Percentiles rank a stretch among this genome's conserved stretches.
These are phyloP conservation scores for Salvelinus alpinus DNA, from an alignment of 2,113 vertebrate species.

Conservation along the genomic window DNA sequence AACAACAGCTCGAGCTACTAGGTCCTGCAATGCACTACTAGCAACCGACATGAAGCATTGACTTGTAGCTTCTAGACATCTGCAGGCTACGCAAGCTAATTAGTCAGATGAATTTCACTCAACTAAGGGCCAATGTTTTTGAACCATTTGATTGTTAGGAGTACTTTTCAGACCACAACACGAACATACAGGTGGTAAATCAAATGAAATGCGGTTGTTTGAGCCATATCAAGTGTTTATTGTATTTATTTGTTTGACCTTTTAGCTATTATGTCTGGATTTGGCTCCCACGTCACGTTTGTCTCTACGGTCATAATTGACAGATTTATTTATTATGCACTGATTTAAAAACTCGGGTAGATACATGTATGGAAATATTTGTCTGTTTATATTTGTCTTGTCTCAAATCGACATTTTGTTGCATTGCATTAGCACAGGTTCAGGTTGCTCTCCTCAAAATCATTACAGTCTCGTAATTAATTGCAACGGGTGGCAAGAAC, in stretches of 20 bases:
- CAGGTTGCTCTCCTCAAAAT: not conserved
- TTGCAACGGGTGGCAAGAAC: constrained; percentile 14
- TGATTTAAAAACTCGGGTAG: not conserved
- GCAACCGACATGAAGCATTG: not conserved
- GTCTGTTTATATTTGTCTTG: not conserved
- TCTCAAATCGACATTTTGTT: constrained; percentile 1
- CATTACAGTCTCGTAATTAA: constrained; percentile 15
- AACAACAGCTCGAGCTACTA: not conserved
- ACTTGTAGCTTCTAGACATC: not conserved
- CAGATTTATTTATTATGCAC: not conserved
- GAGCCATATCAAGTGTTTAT: not conserved
- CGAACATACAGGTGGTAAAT: not conserved
- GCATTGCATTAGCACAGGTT: not conserved
- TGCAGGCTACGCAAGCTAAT: not conserved
- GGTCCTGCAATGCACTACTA: not conserved
- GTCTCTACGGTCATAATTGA: not conserved
- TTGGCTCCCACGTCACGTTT: not conserved
- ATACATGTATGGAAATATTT: not conserved
- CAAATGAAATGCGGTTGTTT: not conserved
- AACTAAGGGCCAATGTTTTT: not conserved
- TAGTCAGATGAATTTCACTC: not conserved
- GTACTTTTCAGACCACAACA: not conserved
- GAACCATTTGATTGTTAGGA: not conserved
- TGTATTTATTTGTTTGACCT: not conserved
- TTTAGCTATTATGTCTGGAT: not conserved